These are phyloP conservation scores for Drosophila saltans DNA, from an alignment of 1,140 invertebrate species.

Conservation along the genomic window DNA sequence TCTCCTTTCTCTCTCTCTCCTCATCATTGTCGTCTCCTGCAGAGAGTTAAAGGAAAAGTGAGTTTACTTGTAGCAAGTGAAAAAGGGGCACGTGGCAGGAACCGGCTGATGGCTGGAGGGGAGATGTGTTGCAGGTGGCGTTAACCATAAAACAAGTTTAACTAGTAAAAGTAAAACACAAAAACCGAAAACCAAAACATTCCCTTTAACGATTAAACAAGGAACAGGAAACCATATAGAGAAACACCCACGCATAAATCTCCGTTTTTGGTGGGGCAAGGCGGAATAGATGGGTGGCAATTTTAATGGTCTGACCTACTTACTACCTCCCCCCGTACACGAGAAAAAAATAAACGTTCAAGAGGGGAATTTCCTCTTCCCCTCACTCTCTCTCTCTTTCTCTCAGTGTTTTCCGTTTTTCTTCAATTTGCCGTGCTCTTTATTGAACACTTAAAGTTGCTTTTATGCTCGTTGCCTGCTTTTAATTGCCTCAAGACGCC, in stretches of 20 bases:
- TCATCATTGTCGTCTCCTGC: neutral
- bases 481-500: slow-evolving; percentile 48
- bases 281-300: slow-evolving; percentile 33
- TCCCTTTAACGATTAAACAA: slow-evolving; percentile 79
- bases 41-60: slow-evolving; percentile 37
- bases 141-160: slow-evolving; percentile 41
- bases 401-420: neutral
- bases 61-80: slow-evolving; percentile 39
- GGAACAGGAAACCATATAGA: slow-evolving; percentile 53
- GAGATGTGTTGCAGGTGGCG: slow-evolving; percentile 1
- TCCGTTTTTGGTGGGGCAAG: slow-evolving; percentile 4
- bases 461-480: slow-evolving; percentile 16
- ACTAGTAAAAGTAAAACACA: slow-evolving; percentile 15
- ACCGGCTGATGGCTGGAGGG: slow-evolving; percentile 28
- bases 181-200: slow-evolving; percentile 45
- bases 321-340: slow-evolving; percentile 28
- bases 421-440: slow-evolving; percentile 25
- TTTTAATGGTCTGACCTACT: slow-evolving; percentile 77
- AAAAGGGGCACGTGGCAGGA: slow-evolving; percentile 58
- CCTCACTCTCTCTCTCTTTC: neutral
- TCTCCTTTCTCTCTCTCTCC: slow-evolving; percentile 18
- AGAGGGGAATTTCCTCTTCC: neutral
- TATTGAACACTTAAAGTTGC: slow-evolving; percentile 67
- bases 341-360: neutral
- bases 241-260: slow-evolving; percentile 57